phyloP scores from a whole-genome alignment of 2,888 invertebrate species.

The Biston betularia region DNA sequence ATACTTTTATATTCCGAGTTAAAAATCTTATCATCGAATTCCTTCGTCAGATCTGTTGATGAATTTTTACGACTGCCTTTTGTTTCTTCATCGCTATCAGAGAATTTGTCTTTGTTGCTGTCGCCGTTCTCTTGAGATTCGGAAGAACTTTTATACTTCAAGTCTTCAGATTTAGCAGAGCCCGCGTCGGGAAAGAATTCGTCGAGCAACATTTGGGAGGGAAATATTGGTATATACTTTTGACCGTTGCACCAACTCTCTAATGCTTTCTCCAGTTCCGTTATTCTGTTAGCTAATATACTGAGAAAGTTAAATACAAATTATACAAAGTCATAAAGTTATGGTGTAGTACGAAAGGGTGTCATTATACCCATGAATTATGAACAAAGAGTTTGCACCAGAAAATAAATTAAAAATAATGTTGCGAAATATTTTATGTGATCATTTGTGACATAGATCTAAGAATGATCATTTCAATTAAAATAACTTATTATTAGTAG shows the following conservation, averaged over 20 bases:
- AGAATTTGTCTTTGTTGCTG: constrained; percentile 54
- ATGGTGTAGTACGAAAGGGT: too few relatives aligned
- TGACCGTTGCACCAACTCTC: constrained; percentile 87
- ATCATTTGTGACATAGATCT: too few relatives aligned
- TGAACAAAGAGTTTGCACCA: too few relatives aligned
- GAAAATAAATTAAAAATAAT: too few relatives aligned
- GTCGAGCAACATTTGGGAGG: constrained; percentile 89
- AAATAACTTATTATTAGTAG: too few relatives aligned
- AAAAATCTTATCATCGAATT: constrained; percentile 47
- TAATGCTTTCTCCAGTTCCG: constrained; percentile 92
- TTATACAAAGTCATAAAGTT: too few relatives aligned
- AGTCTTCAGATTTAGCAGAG: constrained; percentile 65
- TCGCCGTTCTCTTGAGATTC: constrained; percentile 50
- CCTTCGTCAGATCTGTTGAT: constrained; percentile 49
- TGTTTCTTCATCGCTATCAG: constrained; percentile 73
- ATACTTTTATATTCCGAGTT: constrained; percentile 61
- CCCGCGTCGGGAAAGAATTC: constrained; percentile 76
- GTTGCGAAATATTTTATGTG: too few relatives aligned
- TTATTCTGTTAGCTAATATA: constrained; percentile 92
- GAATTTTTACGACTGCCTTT: constrained; percentile 60
- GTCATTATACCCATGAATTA: too few relatives aligned
- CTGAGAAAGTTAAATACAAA: constrained; percentile 67
- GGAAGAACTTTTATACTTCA: constrained; percentile 57
- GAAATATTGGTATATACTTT: constrained; percentile 83
- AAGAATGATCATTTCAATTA: too few relatives aligned